phyloP scores from a whole-genome alignment of 2,888 invertebrate species.

The Philaethria dido region DNA sequence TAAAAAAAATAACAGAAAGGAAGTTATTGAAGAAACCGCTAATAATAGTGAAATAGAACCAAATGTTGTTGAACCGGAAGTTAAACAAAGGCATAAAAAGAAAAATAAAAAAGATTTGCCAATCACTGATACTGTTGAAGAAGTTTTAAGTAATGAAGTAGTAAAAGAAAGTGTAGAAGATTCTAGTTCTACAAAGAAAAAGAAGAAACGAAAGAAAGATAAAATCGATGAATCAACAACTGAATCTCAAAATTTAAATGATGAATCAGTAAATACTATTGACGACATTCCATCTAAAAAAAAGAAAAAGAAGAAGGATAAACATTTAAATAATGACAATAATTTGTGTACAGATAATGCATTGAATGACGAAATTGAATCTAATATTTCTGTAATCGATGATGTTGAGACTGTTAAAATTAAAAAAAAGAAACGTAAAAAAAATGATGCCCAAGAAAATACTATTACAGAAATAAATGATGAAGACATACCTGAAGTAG shows the following conservation, averaged over 20 bases:
- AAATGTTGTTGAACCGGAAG: slow-evolving; percentile 9
- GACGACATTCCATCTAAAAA: background rate
- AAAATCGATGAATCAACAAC: background rate
- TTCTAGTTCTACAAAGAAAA: background rate
- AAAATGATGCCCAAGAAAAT: background rate
- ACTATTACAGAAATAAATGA: background rate
- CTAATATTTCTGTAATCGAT: background rate
- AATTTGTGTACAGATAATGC: background rate
- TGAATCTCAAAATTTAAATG: background rate
- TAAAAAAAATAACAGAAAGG: slow-evolving; percentile 2
- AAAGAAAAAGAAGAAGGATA: slow-evolving; percentile 14
- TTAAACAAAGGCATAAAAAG: slow-evolving; percentile 18
- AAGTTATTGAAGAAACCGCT: background rate
- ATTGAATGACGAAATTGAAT: background rate
- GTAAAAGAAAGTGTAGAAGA: background rate
- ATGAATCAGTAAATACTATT: background rate
- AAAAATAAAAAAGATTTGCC: slow-evolving; percentile 32
- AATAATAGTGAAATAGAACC: slow-evolving; percentile 4
- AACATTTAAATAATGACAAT: background rate
- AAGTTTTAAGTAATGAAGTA: slow-evolving; percentile 34
- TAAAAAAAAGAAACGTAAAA: slow-evolving; percentile 11
- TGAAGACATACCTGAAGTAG: background rate
- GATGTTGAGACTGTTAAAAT: background rate
- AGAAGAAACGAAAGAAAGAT: slow-evolving; percentile 20
- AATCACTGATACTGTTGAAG: slow-evolving; percentile 36